A percentile compares a stretch with the other conserved stretches of the same genome.
Evolutionary conservation across 2,888 invertebrate genomes (phyloP).

Genomic region (Catocala fraxini): DNA sequence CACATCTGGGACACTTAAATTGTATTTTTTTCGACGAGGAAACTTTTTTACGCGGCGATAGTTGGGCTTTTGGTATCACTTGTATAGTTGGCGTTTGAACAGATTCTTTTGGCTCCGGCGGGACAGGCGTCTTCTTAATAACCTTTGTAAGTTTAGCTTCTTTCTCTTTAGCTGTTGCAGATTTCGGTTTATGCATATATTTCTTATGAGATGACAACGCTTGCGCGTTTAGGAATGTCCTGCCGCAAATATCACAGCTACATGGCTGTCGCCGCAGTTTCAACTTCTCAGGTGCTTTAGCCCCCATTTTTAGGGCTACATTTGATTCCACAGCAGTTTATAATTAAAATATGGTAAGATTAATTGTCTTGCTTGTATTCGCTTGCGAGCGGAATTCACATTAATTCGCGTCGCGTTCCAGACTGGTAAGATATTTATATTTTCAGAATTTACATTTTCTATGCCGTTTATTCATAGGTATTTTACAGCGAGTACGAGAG

Average conservation of each 20-base stretch:
- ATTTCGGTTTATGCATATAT: slow-evolving; percentile 43
- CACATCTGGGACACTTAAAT: slow-evolving; percentile 73
- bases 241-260: slow-evolving; percentile 67
- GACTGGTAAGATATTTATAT: neutral
- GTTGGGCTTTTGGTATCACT: slow-evolving; percentile 8
- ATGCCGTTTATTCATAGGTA: neutral
- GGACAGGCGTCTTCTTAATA: neutral
- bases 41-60: slow-evolving; percentile 7
- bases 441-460: neutral
- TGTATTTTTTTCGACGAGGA: slow-evolving; percentile 44
- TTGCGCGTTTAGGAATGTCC: slow-evolving; percentile 57
- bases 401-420: slow-evolving; percentile 12
- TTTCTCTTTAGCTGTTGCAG: neutral
- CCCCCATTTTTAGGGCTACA: slow-evolving; percentile 61
- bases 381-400: slow-evolving; percentile 4
- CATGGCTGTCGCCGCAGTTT: slow-evolving; percentile 55
- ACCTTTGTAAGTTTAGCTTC: neutral
- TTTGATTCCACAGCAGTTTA: slow-evolving; percentile 11
- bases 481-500: neutral
- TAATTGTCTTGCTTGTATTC: neutral
- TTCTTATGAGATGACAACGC: slow-evolving; percentile 63
- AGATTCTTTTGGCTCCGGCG: slow-evolving; percentile 1
- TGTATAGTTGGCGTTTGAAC: neutral
- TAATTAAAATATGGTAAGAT: neutral
- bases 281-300: slow-evolving; percentile 59